phyloP scores from a whole-genome alignment of 2,113 vertebrate genomes.

The Pelobates fuscus region DNA sequence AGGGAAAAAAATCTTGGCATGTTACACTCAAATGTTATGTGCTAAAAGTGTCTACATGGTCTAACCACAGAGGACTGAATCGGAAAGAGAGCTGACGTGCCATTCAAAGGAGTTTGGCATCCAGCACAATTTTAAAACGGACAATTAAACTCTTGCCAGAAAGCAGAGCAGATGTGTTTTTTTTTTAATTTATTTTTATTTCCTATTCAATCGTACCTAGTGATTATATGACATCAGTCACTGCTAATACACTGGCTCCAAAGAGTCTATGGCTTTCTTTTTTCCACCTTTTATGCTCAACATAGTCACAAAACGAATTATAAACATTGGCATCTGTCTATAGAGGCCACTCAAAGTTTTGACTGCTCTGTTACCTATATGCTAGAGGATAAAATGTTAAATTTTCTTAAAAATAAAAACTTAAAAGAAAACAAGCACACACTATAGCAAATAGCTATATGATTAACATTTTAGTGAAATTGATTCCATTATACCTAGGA shows the following conservation, averaged over 20 bases:
- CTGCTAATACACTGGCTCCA: neutral
- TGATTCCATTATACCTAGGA: no score
- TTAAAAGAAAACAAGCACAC: no score
- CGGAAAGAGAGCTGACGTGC: slow-evolving; percentile 8
- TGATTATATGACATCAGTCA: slow-evolving; percentile 13
- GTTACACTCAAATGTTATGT: slow-evolving; percentile 2
- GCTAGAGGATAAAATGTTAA: no score
- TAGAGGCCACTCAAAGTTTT: no score
- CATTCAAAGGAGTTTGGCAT: slow-evolving; percentile 8
- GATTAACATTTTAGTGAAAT: no score
- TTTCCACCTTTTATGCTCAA: no score
- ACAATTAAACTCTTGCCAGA: slow-evolving; percentile 9
- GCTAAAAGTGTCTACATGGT: slow-evolving; percentile 25
- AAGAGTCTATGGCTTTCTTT: neutral
- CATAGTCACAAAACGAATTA: no score
- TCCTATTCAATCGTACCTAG: neutral
- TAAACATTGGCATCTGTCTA: no score
- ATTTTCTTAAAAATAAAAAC: no score
- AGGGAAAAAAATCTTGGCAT: slow-evolving; percentile 13
- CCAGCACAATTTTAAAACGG: slow-evolving; percentile 1
- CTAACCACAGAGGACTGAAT: slow-evolving; percentile 25
- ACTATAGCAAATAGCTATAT: no score
- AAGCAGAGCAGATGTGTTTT: neutral
- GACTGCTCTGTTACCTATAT: no score
- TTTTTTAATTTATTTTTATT: neutral